phyloP scores from a whole-genome alignment of 1,140 invertebrate species.

The Fopius arisanus region DNA sequence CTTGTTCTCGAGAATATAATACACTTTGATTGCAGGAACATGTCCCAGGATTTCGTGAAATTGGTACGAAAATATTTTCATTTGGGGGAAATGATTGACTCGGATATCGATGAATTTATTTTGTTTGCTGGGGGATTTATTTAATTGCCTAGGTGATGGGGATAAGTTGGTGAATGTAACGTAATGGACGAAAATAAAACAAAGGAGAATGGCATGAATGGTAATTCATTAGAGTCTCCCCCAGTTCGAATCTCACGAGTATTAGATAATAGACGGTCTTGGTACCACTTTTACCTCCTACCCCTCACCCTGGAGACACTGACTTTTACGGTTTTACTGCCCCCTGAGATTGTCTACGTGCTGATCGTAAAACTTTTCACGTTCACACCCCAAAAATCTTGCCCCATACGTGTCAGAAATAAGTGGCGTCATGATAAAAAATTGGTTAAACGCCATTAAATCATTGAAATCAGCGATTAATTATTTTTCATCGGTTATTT shows the following conservation, averaged over 20 bases:
- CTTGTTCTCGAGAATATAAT: not conserved
- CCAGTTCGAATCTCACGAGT: conserved; percentile 8
- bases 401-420: not conserved
- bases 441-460: not conserved
- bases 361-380: conserved; percentile 9
- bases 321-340: conserved; percentile 5
- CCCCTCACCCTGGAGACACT: not conserved
- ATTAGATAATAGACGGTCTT: conserved; percentile 6
- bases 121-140: no score
- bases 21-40: not conserved
- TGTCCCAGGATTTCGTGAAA: no score
- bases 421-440: not conserved
- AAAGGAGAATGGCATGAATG: not conserved
- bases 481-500: no score
- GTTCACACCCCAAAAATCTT: conserved; percentile 11
- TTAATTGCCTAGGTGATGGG: not conserved
- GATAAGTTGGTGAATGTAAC: not conserved
- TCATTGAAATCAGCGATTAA: no score
- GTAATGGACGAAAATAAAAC: not conserved
- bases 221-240: conserved; percentile 5
- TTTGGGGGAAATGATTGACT: no score
- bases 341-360: conserved; percentile 10
- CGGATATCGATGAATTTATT: no score
- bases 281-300: not conserved
- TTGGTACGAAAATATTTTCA: no score